Evolutionary conservation across 2,113 vertebrate genomes (phyloP), one percentile per base, ranked within the genome.

Genomic region (Clarias magur): DNA sequence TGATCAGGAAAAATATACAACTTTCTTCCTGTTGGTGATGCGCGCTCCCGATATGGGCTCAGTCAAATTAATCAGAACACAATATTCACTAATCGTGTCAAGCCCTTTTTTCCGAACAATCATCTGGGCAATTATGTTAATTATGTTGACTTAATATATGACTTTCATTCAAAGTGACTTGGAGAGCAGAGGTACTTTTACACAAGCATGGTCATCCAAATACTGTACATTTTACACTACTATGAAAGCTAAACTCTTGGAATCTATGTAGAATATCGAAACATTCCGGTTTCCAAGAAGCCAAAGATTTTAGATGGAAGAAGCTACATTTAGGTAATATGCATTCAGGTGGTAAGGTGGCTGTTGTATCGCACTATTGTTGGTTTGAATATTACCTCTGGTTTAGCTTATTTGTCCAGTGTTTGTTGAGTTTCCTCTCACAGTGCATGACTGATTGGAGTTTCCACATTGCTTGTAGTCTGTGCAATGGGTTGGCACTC

Each of bases 1-100:
- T 89, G 84, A 59, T 59, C 38, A n/a, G 12, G 84, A 88, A 27
- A 85, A 30, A 81, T 85, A 65, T 30, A 16, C 10, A 75, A 68
- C 42, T 38, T 63, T 82, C 57, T 30, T 75, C 57, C 68, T 80
- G 21, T 25, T 82, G 56, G 54, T 13, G 48, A 81, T 72, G 16
- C 42, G 0, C 11, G 3, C 12, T 48, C 23, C 42, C 42, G 13
- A 54, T 13, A n/a, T 76, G 70, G 38, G 19, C 42, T 73, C 38
- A 30, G 8, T 17, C 4, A 70, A 15, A 34, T 48, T 12, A 23
- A 42, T 76, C 23, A 4, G 13, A 6, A 76, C 67, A 17, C 7
- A 70, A 34, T 73, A 73, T 48, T 48, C 6, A 48, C 23, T 54
- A 53, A 76, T 42, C 4, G 38, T 21, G 70, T 38, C 27, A 16